phyloP scores from a whole-genome alignment of 2,113 vertebrate genomes.

The Austrofundulus limnaeus region DNA sequence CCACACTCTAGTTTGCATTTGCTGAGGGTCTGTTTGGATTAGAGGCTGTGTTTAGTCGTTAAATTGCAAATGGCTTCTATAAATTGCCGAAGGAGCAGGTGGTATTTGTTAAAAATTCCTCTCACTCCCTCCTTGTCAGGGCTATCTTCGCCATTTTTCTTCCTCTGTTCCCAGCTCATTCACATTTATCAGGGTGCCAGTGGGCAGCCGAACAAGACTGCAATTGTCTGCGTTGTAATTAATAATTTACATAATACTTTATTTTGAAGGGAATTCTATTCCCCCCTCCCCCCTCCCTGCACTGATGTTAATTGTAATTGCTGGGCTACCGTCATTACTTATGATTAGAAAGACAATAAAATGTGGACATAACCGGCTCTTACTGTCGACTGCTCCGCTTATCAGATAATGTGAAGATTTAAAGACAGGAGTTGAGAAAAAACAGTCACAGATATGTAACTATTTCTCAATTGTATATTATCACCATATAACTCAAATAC shows the following conservation, averaged over 20 bases:
- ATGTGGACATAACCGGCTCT: conserved; percentile 55
- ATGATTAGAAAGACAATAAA: conserved; percentile 62
- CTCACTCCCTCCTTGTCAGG: conserved; percentile 33
- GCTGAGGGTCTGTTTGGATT: conserved; percentile 12
- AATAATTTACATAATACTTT: conserved; percentile 78
- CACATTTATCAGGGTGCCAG: conserved; percentile 62
- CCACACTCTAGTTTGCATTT: conserved; percentile 16
- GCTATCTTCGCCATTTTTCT: conserved; percentile 48
- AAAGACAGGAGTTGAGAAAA: conserved; percentile 30
- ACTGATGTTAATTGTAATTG: conserved; percentile 66
- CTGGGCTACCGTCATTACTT: conserved; percentile 66
- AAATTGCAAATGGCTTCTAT: conserved; percentile 50
- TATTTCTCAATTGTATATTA: conserved; percentile 7
- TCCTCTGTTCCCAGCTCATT: conserved; percentile 62
- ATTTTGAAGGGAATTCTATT: conserved; percentile 63
- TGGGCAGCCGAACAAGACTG: conserved; percentile 67
- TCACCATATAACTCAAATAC: background rate
- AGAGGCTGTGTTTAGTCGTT: conserved; percentile 23
- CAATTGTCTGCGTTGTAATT: conserved; percentile 70
- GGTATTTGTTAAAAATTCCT: conserved; percentile 45
- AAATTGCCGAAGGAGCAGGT: conserved; percentile 55
- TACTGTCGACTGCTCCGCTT: conserved; percentile 53
- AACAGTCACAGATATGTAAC: conserved; percentile 15
- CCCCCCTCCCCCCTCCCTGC: conserved; percentile 45
- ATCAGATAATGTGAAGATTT: conserved; percentile 48